These are phyloP conservation scores for Tinea pellionella DNA, from an alignment of 2,888 invertebrate genomes.

Conservation along the genomic window DNA sequence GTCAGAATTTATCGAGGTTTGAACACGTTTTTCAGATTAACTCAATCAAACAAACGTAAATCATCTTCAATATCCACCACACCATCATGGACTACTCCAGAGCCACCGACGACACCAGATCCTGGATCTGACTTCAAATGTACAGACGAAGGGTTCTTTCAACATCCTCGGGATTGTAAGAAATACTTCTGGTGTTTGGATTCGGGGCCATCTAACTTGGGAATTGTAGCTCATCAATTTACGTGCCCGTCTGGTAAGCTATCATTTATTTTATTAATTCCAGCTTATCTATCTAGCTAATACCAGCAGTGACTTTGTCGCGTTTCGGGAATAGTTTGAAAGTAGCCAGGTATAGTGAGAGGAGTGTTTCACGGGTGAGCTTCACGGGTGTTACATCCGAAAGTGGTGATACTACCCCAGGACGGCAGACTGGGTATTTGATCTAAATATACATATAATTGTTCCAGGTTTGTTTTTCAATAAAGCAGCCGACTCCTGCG, in stretches of 20 bases:
- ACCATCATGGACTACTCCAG: slow-evolving; percentile 76
- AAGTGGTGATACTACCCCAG: too few relatives aligned
- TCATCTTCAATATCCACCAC: slow-evolving; percentile 44
- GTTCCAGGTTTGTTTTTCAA: slow-evolving; percentile 85
- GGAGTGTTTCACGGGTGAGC: too few relatives aligned
- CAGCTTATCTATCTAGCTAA: too few relatives aligned
- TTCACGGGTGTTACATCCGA: too few relatives aligned
- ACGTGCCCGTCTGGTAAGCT: slow-evolving; percentile 86
- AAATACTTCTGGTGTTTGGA: slow-evolving; percentile 96
- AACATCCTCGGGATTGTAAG: slow-evolving; percentile 92
- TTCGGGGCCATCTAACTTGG: slow-evolving; percentile 87
- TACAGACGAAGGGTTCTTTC: slow-evolving; percentile 92
- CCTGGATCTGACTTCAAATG: slow-evolving; percentile 91
- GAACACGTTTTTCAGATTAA: too few relatives aligned
- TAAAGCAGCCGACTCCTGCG: slow-evolving; percentile 91
- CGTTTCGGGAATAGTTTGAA: too few relatives aligned
- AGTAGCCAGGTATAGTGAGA: too few relatives aligned
- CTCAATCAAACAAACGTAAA: slow-evolving; percentile 43
- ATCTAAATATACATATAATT: too few relatives aligned
- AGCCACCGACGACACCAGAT: slow-evolving; percentile 91
- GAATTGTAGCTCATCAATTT: slow-evolving; percentile 91
- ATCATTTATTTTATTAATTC: too few relatives aligned
- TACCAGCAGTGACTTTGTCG: too few relatives aligned
- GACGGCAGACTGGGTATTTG: too few relatives aligned
- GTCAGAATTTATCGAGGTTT: too few relatives aligned